Conservation (phyloP, 1,140 invertebrate genomes). For the Bombus difficillimus region DNA sequence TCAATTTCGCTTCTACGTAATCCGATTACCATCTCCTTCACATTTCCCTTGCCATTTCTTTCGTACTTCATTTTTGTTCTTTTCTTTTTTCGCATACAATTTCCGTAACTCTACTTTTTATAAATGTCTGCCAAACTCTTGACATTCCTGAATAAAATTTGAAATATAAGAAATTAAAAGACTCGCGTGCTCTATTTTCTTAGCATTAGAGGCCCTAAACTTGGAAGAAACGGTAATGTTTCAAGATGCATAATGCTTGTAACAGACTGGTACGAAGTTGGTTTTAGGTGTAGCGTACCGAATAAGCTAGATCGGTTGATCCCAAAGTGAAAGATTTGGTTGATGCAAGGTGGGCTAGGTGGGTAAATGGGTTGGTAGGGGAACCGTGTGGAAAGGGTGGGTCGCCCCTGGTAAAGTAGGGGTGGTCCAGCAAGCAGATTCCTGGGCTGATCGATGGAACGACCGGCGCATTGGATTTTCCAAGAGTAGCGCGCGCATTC, state of each 20-base stretch:
- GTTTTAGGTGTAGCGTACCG: neutral
- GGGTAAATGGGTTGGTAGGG: constrained; percentile 79
- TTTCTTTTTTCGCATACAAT: neutral
- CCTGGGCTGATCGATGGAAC: constrained; percentile 81
- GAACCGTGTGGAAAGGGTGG: constrained; percentile 46
- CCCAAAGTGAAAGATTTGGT: neutral
- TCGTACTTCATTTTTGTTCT: too few relatives aligned
- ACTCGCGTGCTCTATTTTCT: neutral
- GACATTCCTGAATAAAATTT: neutral
- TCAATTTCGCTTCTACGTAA: constrained; percentile 1
- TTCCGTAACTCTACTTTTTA: neutral
- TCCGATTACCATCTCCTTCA: neutral
- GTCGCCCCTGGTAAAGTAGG: constrained; percentile 57
- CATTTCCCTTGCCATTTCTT: too few relatives aligned
- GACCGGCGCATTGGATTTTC: constrained; percentile 80
- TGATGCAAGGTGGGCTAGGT: constrained; percentile 79
- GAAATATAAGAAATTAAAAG: neutral
- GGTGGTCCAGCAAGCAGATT: constrained; percentile 81
- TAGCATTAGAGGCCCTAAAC: neutral
- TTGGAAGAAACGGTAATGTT: neutral
- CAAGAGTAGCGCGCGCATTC: constrained; percentile 76
- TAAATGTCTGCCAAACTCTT: neutral
- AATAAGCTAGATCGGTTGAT: neutral
- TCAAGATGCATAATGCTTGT: neutral
- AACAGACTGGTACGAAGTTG: neutral